Evolutionary conservation across 2,113 vertebrate genomes (phyloP).

Genomic region (Oncorhynchus gorbuscha): DNA sequence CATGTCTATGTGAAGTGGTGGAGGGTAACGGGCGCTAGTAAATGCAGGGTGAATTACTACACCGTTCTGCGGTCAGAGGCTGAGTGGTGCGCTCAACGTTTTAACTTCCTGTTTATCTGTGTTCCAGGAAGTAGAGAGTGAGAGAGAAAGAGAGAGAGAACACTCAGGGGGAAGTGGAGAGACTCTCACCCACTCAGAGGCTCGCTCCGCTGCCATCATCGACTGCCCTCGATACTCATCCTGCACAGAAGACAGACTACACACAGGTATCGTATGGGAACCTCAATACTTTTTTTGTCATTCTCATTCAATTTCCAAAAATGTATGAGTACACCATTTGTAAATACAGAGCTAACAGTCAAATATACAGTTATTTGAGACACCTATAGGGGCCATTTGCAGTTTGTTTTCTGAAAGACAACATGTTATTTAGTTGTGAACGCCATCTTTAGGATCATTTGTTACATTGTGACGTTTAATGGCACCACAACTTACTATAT

Average conservation of each 20-base stretch:
- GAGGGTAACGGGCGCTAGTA: no score
- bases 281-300: no score
- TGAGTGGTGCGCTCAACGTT: conserved; percentile 56
- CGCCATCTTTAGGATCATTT: not conserved
- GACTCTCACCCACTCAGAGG: not conserved
- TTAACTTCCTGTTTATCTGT: conserved; percentile 91
- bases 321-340: not conserved
- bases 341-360: not conserved
- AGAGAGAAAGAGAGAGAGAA: conserved; percentile 57
- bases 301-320: no score
- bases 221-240: conserved; percentile 1
- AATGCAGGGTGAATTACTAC: no score
- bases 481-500: not conserved
- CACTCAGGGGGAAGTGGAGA: conserved; percentile 27
- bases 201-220: conserved; percentile 26
- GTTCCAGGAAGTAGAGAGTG: conserved; percentile 78
- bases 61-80: conserved; percentile 44
- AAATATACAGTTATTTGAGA: not conserved
- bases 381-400: no score
- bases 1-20: conserved; percentile 32
- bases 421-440: no score
- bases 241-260: conserved; percentile 49
- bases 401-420: no score
- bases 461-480: not conserved
- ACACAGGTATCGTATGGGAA: conserved; percentile 68